Base-by-base conservation (phyloP, 2,797 vertebrate genomes). In the Eulemur albifrons region DNA sequence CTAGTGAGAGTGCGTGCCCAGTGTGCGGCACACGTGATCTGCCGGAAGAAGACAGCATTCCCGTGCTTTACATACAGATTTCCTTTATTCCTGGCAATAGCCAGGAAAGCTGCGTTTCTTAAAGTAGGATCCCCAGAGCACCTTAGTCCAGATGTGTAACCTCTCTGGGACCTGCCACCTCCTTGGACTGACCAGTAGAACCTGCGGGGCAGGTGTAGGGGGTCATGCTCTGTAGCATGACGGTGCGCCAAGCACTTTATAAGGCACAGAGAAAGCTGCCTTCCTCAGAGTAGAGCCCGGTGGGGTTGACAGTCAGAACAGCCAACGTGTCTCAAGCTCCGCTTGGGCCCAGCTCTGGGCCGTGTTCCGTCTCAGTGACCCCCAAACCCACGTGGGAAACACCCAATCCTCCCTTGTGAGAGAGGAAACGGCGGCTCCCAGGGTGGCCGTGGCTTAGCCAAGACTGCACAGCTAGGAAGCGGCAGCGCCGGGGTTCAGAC, bases 221-320 rank as follows among this genome's bases (percentile, higher is more conserved):
- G 15, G 7, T 25, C n/a, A 1, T 6, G 20, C 67, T 52, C 75
- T n/a, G 14, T 57, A 4, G 80, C 48, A 2, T 40, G 15, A 3
- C n/a, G 0, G 4, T 6, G 2, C 11, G 6, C 63, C 14, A 6
- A 20, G 35, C 69, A 0, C 27, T 59, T 57, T 57, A 12, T 23
- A 14, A 43, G 48, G 45, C 54, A 3, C 13, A 11, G 70, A 30
- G 20, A n/a, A 40, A 72, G 54, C 73, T 2, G 27, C 14, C 72
- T 70, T 65, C 8, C 15, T n/a, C 0, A 0, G 86, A 17, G 8
- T 17, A 4, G 11, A 1, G 7, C n/a, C 18, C 11, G 0, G 6
- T 30, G 52, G 43, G 11, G 7, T 1, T 15, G 40, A 23, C 0
- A 1, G 2, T 6, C 54, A 25, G 15, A 15, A 18, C 40, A 32